Percentiles rank a stretch among this genome's conserved stretches.
These are phyloP conservation scores for Sebastes fasciatus DNA, from an alignment of 2,113 vertebrate species.

Conservation along the genomic window DNA sequence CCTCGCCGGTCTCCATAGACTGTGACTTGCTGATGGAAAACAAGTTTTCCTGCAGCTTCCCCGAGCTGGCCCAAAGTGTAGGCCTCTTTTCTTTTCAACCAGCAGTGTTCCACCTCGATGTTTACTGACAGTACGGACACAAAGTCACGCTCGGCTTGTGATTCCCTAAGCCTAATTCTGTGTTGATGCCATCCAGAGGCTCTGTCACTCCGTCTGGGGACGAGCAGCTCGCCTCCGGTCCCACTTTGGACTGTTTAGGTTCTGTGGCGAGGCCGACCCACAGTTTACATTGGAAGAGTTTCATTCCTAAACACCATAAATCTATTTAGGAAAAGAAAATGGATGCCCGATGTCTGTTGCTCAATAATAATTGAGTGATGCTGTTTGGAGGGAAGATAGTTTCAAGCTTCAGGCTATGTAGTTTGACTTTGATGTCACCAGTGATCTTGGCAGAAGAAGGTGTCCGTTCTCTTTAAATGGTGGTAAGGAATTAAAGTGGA, in stretches of 20 bases:
- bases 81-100: slow-evolving; percentile 1
- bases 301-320: slow-evolving; percentile 54
- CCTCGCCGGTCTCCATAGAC: background rate
- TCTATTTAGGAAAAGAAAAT: slow-evolving; percentile 66
- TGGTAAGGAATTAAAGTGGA: background rate
- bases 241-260: slow-evolving; percentile 44
- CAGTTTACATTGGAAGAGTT: slow-evolving; percentile 45
- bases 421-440: background rate
- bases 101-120: background rate
- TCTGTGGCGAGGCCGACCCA: slow-evolving; percentile 12
- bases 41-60: background rate
- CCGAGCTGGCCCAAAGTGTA: background rate
- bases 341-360: slow-evolving; percentile 46
- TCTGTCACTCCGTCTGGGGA: slow-evolving; percentile 28
- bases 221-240: slow-evolving; percentile 24
- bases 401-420: background rate
- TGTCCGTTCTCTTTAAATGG: slow-evolving; percentile 1
- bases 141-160: slow-evolving; percentile 46
- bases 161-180: slow-evolving; percentile 16
- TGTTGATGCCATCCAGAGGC: slow-evolving; percentile 46
- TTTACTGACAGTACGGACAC: slow-evolving; percentile 31
- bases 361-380: slow-evolving; percentile 20
- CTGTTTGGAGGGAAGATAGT: background rate
- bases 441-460: background rate
- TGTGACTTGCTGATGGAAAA: slow-evolving; percentile 26